A percentile compares a stretch with the other conserved stretches of the same genome.
phyloP scores from a whole-genome alignment of 2,113 vertebrate species.

The Urocynchramus pylzowi region DNA sequence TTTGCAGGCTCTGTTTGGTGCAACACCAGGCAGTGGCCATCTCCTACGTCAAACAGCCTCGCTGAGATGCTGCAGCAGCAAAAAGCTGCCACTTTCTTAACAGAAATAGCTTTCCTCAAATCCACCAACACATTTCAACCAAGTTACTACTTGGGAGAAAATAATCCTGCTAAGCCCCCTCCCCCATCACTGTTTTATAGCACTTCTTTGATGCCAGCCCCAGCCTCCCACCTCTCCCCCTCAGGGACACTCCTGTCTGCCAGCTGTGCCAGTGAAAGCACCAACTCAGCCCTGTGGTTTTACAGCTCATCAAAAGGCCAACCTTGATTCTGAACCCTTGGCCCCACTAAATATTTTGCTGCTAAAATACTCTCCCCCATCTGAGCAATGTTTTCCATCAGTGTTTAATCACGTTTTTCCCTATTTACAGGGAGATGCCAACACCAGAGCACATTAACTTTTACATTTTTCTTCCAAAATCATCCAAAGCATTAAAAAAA shows the following conservation, averaged over 20 bases:
- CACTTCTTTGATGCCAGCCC: not conserved
- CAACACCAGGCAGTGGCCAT: not conserved
- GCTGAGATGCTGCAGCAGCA: not conserved
- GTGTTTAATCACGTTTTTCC: not conserved
- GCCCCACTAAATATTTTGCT: not conserved
- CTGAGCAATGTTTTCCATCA: not conserved
- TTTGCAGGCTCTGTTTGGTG: not conserved
- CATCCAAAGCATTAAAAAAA: not conserved
- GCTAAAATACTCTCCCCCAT: not conserved
- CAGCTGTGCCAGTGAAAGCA: not conserved
- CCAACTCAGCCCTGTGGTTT: not conserved
- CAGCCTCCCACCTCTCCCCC: not conserved
- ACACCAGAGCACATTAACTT: not conserved
- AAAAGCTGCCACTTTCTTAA: not conserved
- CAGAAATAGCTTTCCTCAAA: not conserved
- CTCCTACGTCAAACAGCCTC: not conserved
- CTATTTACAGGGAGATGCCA: not conserved
- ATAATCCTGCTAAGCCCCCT: not conserved
- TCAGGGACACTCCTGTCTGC: not conserved
- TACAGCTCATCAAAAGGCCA: not conserved
- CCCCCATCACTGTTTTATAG: not conserved
- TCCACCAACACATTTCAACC: not conserved
- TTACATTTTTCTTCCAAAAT: not conserved
- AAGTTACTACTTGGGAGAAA: not conserved
- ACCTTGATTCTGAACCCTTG: not conserved